Evolutionary conservation across 2,888 invertebrate genomes (phyloP).

Genomic region (Pomacea canaliculata): DNA sequence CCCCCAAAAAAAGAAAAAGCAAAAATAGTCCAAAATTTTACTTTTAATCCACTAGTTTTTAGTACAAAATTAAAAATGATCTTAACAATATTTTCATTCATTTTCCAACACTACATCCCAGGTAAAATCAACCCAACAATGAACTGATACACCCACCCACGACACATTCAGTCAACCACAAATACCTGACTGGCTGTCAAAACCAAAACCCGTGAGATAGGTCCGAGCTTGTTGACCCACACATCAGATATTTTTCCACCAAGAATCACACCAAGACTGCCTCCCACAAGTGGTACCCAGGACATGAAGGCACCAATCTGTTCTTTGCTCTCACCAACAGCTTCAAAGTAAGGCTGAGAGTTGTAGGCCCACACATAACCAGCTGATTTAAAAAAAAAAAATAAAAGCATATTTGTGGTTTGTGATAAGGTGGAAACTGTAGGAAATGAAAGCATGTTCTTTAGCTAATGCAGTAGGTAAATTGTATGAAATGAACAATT

Average conservation of each 20-base stretch:
- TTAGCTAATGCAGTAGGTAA: too few species aligned
- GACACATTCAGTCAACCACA: background rate
- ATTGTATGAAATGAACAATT: too few species aligned
- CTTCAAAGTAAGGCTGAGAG: constrained; percentile 68
- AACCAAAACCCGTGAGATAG: constrained; percentile 66
- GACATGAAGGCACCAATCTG: constrained; percentile 68
- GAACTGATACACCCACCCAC: too few species aligned
- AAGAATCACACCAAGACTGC: constrained; percentile 65
- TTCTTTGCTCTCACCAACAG: constrained; percentile 59
- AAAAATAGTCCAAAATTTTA: too few species aligned
- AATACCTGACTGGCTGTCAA: constrained; percentile 65
- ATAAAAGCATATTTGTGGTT: background rate
- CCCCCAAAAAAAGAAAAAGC: too few species aligned
- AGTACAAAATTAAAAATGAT: too few species aligned
- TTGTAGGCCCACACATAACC: constrained; percentile 71
- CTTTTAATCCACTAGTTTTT: too few species aligned
- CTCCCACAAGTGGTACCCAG: constrained; percentile 70
- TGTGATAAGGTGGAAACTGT: too few species aligned
- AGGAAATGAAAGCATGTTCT: too few species aligned
- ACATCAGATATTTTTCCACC: constrained; percentile 67
- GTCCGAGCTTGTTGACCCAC: constrained; percentile 64
- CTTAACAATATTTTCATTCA: too few species aligned
- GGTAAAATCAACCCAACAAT: too few species aligned
- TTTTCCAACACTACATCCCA: too few species aligned
- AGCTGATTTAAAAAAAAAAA: constrained; percentile 44